These are phyloP conservation scores for Mnemiopsis leidyi DNA, from an alignment of 37 sponge, comb jelly and placozoan genomes.

Conservation along the genomic window DNA sequence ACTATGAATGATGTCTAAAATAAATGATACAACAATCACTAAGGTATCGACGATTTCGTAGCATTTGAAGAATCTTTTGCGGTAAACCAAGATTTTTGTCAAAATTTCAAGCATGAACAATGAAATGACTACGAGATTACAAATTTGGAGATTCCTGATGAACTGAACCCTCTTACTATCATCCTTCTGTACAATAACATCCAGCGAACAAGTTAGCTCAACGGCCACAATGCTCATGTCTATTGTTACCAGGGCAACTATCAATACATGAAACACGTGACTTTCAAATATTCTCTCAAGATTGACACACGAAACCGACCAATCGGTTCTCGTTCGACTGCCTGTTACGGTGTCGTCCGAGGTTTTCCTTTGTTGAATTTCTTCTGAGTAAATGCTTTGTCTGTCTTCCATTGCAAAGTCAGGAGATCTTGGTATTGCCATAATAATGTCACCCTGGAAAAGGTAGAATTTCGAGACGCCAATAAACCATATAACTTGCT, in stretches of 20 bases:
- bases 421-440: too few species aligned
- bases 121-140: background rate
- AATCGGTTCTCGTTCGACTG: too few species aligned
- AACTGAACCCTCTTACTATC: background rate
- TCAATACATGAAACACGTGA: background rate
- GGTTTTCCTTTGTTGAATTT: too few species aligned
- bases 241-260: background rate
- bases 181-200: background rate
- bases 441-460: too few species aligned
- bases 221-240: constrained; percentile 4
- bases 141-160: background rate
- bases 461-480: too few species aligned
- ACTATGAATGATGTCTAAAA: background rate
- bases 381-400: too few species aligned
- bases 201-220: background rate
- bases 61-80: background rate
- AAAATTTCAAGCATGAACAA: background rate
- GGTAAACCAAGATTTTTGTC: background rate
- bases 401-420: too few species aligned
- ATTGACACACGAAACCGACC: too few species aligned
- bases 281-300: background rate
- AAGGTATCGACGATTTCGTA: background rate
- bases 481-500: too few species aligned
- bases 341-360: too few species aligned
- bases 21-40: background rate